Base-by-base conservation (phyloP, 2,797 vertebrate genomes). In the Furcifer pardalis region DNA sequence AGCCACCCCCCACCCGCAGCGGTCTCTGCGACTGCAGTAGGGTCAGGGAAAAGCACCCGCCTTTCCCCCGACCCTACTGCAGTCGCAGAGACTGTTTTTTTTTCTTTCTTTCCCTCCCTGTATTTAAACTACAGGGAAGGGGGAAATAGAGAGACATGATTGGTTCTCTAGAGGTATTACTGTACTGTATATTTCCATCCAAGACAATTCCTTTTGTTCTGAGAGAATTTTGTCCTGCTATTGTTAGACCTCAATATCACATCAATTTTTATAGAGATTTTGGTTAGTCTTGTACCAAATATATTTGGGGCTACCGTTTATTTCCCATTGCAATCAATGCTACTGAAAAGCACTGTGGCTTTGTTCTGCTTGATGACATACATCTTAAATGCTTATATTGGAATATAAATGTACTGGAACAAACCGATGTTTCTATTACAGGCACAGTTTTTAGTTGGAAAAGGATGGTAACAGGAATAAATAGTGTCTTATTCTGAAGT, bases 391-490 rank as follows among this genome's bases (percentile, higher is more conserved):
- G 30, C 49, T 81, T 80, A 27, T 32, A 44, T 21, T 74, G 63
- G 37, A 81, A 59, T 52, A 66, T 27, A 66, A 75, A 37, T 75
- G 65, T 30, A 60, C n/a, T 44, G 46, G 21, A 60, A 68, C 37
- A 63, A 21, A 60, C 69, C 81, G 49, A 85, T 13, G 23, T 74
- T 69, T 60, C n/a, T 75, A 79, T 65, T 66, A 19, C 27, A 66
- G 15, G 12, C 5, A 66, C 63, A 40, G 6, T 52, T 74, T 66
- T 59, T 73, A 63, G 49, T 62, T 79, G 80, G 71, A 35, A 80
- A 35, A 68, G 71, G 17, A 52, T 7, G 25, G 21, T 46, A 10
- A 76, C 32, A 46, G 65, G 37, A 68, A 46, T 66, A 76, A 59
- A 44, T 60, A 63, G 30, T 23, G 59, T 32, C 21, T 17, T n/a